These are phyloP conservation scores for Coracias cyanogaster DNA, from an alignment of 2,797 vertebrate genomes.

Conservation along the genomic window DNA sequence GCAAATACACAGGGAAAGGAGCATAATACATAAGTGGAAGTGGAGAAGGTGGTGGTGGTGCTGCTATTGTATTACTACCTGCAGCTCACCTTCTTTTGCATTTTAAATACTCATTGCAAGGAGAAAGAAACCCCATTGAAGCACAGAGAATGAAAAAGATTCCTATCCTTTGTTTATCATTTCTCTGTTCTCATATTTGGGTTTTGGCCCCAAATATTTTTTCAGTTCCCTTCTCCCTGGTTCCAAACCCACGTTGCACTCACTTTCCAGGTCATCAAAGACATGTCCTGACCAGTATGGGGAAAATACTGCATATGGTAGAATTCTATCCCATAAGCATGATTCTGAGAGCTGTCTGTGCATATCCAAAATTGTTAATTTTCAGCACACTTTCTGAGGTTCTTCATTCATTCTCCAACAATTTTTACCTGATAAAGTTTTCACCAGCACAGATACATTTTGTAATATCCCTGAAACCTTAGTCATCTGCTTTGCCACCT, in stretches of 20 bases:
- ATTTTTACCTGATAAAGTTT: not conserved
- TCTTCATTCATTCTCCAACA: not conserved
- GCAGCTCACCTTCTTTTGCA: not conserved
- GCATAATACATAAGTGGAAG: not conserved
- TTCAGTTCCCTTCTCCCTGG: not conserved
- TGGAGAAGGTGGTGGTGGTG: not conserved
- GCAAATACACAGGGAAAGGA: not conserved
- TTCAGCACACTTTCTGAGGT: not conserved
- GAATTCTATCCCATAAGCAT: not conserved
- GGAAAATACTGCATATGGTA: not conserved
- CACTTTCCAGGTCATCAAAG: not conserved
- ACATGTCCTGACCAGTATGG: not conserved
- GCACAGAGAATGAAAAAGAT: not conserved
- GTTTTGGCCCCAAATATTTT: not conserved
- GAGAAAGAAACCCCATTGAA: not conserved
- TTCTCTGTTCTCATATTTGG: not conserved
- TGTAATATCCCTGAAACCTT: not conserved
- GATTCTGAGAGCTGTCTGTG: not conserved
- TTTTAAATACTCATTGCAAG: not conserved
- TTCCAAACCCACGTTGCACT: not conserved
- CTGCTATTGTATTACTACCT: not conserved
- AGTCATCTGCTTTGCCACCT: not conserved
- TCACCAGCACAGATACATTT: not conserved
- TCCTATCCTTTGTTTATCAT: not conserved
- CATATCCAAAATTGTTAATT: not conserved